Base-by-base conservation (phyloP, 2,797 vertebrate genomes). In the Bradypus variegatus region DNA sequence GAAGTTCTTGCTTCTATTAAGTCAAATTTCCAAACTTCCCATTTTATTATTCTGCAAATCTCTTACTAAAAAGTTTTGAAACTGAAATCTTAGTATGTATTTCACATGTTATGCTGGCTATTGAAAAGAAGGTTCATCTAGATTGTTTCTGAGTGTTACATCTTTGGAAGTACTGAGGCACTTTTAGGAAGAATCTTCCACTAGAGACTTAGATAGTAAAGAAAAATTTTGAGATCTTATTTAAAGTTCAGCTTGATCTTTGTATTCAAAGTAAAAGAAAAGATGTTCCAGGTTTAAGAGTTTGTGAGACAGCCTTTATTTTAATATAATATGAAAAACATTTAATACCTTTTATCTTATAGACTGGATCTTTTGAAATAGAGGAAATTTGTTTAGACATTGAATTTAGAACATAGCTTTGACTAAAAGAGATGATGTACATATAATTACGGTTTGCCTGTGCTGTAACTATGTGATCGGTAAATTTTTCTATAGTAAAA, bases 11-110 rank as follows among this genome's bases (percentile, higher is more conserved):
- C 41, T 93, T 92, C 58, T 93, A 3, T 33, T 33, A 78, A 48
- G 48, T 69, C 72, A 90, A 75, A 81, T 96, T 96, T 84, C 38
- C n/a, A 82, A 88, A 93, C 29, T 88, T 94, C 58, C 29, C 77
- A 62, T 87, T 92, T 94, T 81, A 48, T 94, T 94, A 87, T 69
- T 90, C 69, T 85, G 8, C 16, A 76, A 90, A 75, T 90, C 72
- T 90, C n/a, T 90, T 21, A 31, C 87, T 89, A 92, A 45, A 45
- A 45, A 81, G n/a, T 92, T 94, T 81, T 88, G 89, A 94, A 93
- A 89, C 9, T 70, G 65, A 79, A 89, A 25, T 19, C n/a, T 93
- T 94, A 70, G 78, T 91, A 90, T 89, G 77, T 12, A 80, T 93
- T 90, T 96, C 81, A 93, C 36, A 65, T 91, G 67, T 91, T 70